Base-by-base conservation (phyloP, 2,888 invertebrate species). In the Polydrusus pterygomalis region DNA sequence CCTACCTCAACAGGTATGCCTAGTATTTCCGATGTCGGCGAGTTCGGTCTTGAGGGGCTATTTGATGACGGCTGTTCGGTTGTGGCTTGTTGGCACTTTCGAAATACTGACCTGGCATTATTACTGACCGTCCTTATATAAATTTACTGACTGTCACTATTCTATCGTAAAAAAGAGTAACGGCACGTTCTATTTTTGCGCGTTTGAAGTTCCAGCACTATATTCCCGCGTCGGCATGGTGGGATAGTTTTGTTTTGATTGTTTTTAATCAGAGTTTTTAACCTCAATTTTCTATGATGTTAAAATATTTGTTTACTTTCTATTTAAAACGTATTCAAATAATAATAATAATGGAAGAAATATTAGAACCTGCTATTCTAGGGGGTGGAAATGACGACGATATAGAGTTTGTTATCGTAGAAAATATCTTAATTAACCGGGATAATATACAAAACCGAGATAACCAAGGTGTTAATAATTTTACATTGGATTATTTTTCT, bases 301-400 rank as follows among this genome's bases (percentile, higher is more conserved):
- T 17, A 49, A 17, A 49, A 49, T 49, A 49, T 6, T 47, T 47
- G 6, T 47, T 15, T 25, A 25, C 25, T 25, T 25, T 25, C 25
- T 15, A 47, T 6, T 15, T 10, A 47, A 15, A 15, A 15, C 47
- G 47, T 17, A 17, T 49, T 17, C 15, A 8, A 17, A 15, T 15
- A 25, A 25, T 25, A 25, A 25, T n/a, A 45, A 45, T 25, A 34
- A 67, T 67, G 49, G 67, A 67, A 47, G 49, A 67, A 51, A 20
- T 67, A 15, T 34, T 67, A 15, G 67, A 67, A 51, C 15, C 54
- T 49, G 67, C 51, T 2, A 34, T 67, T 51, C 9, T 67, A 15
- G 51, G 49, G 20, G 38, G 49, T 20, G 67, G 30, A 25, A 51
- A 67, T 67, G 67, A 67, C 30, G 67, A 20, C 2, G 67, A 67